Conservation (phyloP, 1,140 invertebrate species). For the Drosophila persimilis region DNA sequence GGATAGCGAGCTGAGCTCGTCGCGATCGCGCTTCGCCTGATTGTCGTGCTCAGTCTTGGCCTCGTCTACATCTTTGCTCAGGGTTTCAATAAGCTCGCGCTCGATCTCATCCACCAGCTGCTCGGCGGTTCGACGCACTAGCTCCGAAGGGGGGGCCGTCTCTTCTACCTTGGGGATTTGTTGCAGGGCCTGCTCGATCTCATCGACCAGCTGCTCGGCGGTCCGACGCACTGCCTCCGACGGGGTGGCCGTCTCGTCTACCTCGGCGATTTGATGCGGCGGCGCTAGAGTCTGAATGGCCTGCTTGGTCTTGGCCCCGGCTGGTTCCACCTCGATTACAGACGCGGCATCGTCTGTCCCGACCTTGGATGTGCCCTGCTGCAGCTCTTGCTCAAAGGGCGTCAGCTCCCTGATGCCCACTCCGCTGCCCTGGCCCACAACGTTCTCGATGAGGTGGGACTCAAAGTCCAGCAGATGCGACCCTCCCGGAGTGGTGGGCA, state of each 20-base stretch:
- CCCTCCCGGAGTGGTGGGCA: constrained; percentile 59
- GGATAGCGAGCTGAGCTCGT: constrained; percentile 50
- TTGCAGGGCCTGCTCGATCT: constrained; percentile 65
- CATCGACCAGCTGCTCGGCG: constrained; percentile 68
- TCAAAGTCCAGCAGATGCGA: constrained; percentile 76
- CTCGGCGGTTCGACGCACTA: constrained; percentile 68
- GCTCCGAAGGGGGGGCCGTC: constrained; percentile 14
- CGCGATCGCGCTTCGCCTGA: constrained; percentile 46
- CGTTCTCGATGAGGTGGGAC: constrained; percentile 79
- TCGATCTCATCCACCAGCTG: constrained; percentile 73
- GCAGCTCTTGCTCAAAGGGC: constrained; percentile 72
- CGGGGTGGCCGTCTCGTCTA: constrained; percentile 59
- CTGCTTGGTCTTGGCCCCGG: constrained; percentile 63
- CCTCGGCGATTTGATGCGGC: constrained; percentile 64
- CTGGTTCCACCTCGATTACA: constrained; percentile 78
- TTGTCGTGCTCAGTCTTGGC: constrained; percentile 44
- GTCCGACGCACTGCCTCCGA: constrained; percentile 61
- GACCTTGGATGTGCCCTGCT: constrained; percentile 68
- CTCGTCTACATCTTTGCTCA: constrained; percentile 69
- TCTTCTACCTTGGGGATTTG: too few relatives aligned
- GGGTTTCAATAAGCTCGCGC: constrained; percentile 64
- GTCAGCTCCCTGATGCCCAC: constrained; percentile 76
- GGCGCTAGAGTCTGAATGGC: constrained; percentile 57
- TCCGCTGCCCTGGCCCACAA: constrained; percentile 53
- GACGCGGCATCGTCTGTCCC: constrained; percentile 53